Conservation (phyloP, 2,797 vertebrate genomes). For the Peromyscus nudipes region DNA sequence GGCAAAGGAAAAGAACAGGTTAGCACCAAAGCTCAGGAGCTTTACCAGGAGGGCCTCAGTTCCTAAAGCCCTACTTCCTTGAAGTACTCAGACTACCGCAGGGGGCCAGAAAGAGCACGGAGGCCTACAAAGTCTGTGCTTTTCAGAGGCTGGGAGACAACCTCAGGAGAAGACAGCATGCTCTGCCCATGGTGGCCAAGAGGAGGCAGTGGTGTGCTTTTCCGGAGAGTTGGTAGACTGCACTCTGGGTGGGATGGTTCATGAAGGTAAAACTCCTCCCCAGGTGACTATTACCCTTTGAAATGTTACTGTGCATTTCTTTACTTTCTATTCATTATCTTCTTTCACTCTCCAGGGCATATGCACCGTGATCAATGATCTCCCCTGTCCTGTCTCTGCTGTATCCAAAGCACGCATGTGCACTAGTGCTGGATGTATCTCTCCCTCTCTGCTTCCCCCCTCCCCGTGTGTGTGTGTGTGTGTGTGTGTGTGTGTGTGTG, state of each 20-base stretch:
- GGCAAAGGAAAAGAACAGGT: background rate
- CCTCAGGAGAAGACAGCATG: background rate
- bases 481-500: background rate
- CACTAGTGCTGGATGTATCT: background rate
- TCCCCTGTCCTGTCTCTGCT: background rate
- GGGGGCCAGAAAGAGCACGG: background rate
- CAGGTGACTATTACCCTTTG: background rate
- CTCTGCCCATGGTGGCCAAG: background rate
- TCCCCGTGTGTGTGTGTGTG: background rate
- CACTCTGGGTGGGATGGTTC: background rate
- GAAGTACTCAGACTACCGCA: background rate
- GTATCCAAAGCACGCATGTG: background rate
- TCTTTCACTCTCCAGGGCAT: background rate
- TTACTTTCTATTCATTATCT: background rate
- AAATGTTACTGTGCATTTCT: background rate
- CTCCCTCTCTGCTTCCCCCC: background rate
- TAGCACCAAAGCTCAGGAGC: background rate
- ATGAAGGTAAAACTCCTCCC: background rate
- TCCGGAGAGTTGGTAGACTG: background rate
- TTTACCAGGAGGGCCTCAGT: background rate
- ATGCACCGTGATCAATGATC: background rate
- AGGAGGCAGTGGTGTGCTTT: background rate
- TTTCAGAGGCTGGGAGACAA: background rate
- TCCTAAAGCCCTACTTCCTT: background rate
- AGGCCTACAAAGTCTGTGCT: background rate